Evolutionary conservation across 2,113 vertebrate species (phyloP).

Genomic region (Microcebus griseorufus): DNA sequence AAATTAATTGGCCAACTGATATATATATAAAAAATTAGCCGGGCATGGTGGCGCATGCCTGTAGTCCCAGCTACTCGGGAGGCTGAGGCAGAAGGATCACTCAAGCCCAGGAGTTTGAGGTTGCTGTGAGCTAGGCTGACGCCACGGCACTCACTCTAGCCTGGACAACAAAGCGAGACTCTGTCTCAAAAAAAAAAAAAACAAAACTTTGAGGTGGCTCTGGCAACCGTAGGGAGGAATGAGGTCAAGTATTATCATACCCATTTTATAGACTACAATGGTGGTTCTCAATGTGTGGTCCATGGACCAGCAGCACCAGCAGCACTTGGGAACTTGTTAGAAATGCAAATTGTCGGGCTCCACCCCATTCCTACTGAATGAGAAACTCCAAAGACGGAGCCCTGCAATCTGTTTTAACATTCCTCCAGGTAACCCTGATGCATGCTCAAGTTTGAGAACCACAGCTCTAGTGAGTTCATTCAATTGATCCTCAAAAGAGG

Average conservation of each 20-base stretch:
- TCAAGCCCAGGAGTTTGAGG: too few relatives aligned
- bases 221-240: neutral
- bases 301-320: neutral
- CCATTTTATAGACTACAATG: neutral
- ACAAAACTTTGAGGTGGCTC: constrained; percentile 25
- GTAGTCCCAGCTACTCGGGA: too few relatives aligned
- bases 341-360: neutral
- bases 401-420: neutral
- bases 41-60: too few relatives aligned
- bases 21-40: too few relatives aligned
- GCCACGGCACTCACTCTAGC: too few relatives aligned
- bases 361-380: neutral
- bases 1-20: too few relatives aligned
- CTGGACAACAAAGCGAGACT: too few relatives aligned
- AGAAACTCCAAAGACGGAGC: neutral
- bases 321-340: neutral
- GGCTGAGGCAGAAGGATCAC: too few relatives aligned
- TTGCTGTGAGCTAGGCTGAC: too few relatives aligned
- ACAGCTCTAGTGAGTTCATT: neutral
- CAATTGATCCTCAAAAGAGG: neutral
- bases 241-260: neutral
- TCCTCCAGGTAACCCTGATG: neutral
- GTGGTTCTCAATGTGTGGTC: neutral
- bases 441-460: constrained; percentile 15
- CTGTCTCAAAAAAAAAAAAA: too few relatives aligned